Base-by-base conservation (phyloP, 2,888 invertebrate species). In the Drosophila anomalata region DNA sequence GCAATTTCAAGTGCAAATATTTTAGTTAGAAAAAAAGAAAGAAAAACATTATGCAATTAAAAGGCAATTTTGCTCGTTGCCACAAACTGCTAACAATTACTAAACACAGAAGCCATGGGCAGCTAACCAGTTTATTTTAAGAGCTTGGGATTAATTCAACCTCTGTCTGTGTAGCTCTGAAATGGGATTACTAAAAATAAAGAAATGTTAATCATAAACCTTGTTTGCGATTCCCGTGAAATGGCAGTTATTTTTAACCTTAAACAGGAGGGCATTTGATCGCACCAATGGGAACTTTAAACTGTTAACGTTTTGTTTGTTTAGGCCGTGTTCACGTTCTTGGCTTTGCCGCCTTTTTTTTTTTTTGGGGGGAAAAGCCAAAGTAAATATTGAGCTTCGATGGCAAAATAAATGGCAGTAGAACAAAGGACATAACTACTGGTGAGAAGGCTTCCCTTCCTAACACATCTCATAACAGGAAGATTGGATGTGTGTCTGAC, bases 11-110 rank as follows among this genome's bases (percentile, higher is more conserved):
- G 70, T 75, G 79, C 72, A 78, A 81, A 84, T 84, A 79, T 69
- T 82, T 53, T 47, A 55, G 42, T 54, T 54, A 12, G 54, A 55
- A 61, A 70, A 61, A 44, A 51, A 61, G 55, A 17, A 61, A 46
- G 42, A 22, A 36, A 59, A 69, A 68, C 69, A 76, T 83, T 66
- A 72, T 74, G 66, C 80, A 81, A 81, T 81, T 86, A 86, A 83
- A 81, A 79, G 63, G 55, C 84, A 77, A 81, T 86, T 81, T 83
- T 57, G 71, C 68, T 63, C 69, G 73, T 68, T 59, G 75, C 50
- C 59, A n/a, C 44, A 31, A 52, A 51, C 57, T 36, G 50, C 47
- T 26, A 62, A 66, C 79, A 56, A 79, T 81, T 84, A 75, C 58
- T 63, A 50, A 9, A 36, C 39, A 50, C 48, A 17, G 17, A 12